Evolutionary conservation across 53 echinoderm and acorn worm species (phyloP), one percentile per base, ranked within the genome.

Genomic region (Apostichopus leukothele): DNA sequence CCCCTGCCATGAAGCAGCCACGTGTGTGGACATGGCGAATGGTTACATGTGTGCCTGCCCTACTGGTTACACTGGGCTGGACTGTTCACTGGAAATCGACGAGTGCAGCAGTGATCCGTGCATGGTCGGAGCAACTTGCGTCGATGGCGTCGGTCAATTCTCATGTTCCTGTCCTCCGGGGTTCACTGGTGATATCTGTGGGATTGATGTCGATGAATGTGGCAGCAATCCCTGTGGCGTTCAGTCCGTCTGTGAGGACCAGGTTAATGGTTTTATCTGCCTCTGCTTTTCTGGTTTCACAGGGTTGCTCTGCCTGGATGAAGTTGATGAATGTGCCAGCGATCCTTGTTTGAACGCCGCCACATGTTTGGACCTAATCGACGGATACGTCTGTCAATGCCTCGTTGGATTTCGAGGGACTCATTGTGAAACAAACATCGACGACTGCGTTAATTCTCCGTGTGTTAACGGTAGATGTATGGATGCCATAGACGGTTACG

Each of bases 311-410:
- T 92, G 92, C 20, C 51, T 77, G 12, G 21, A 68, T 5, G 74
- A 92, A 21, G 78, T 92, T n/a, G 53, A 92, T 23, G 90, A 92
- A 63, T 92, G 90, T 57, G 57, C 57, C 5, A 90, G 90, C 83
- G 54, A 63, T 51, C 91, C 91, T 26, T 91, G 91, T 67, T 14
- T 59, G 10, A 84, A 88, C 84, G 19, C 12, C 9, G 89, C 74
- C 75, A 52, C 25, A 19, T 91, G 91, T 60, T 55, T 51, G 9
- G 91, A 91, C 52, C 19, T 18, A 4, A 61, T 91, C 0, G 50
- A 50, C 52, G 76, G 67, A 1, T 96, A 94, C 78, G 21, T 39
- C 1, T 96, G 96, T 51, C 79, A 60, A 6, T 96, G 96, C 71
- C 55, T 76, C 1, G 50, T 53, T 5, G 94, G 94, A 10, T 93